Base-by-base conservation (phyloP, 2,113 vertebrate species). In the Ciconia maguari region DNA sequence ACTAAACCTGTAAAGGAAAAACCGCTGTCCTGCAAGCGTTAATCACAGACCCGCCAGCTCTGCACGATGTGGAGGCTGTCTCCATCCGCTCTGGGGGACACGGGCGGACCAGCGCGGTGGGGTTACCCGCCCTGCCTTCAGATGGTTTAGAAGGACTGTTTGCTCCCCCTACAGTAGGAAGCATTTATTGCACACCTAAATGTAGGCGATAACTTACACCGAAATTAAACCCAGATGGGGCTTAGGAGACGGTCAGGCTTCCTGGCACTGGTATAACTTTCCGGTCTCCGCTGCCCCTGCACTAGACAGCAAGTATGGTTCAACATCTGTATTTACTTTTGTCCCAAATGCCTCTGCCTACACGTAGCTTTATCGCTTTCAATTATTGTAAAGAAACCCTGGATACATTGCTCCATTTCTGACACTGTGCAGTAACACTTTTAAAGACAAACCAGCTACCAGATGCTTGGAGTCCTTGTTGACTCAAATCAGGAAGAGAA, bases 41-140 rank as follows among this genome's bases (percentile, higher is more conserved):
- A 62, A 48, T 46, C 52, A 18, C 44, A 42, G 57, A 30, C 20
- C 74, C 64, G 29, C 55, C 66, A 42, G 48, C 26, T 66, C 65
- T 30, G 41, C 44, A 15, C 3, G 19, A 29, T 2, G 17, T 18
- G 8, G 10, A 22, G 16, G 19, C 42, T n/a, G 46, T 11, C 64
- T 22, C 20, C n/a, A 21, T 6, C 55, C 1, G 7, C 34, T 13
- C 22, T 8, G 24, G 69, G 27, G 44, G 5, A 54, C 38, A 16
- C 7, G 2, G 42, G 24, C 11, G 16, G 7, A 9, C 3, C 41
- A 3, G 13, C 1, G 13, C 5, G 8, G 51, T 2, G 10, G 15
- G 20, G 51, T 10, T 7, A 46, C 34, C 26, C 17, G 41, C 17
- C n/a, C 29, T 6, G 19, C 10, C 77, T 54, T 24, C 69, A 34